Base-by-base conservation (phyloP, 2,797 vertebrate genomes). In the Epinephelus malabaricus region DNA sequence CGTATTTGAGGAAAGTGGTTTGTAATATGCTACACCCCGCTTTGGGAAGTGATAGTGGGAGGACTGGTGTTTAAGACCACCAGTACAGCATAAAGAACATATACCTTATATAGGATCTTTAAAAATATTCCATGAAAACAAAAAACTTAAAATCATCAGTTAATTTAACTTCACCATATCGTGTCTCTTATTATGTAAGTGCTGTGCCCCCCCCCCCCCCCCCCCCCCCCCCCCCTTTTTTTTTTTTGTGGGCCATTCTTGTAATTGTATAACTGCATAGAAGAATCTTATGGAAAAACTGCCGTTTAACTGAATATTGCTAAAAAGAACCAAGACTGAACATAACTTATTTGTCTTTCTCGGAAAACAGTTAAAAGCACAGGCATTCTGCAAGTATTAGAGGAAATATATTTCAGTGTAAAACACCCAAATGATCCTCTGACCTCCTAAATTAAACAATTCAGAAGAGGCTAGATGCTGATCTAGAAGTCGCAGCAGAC, bases 1-100 rank as follows among this genome's bases (percentile, higher is more conserved):
- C 69, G 73, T 80, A 63, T 82, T 76, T 61, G 25, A 84, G 75
- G 62, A 85, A 87, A 89, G 63, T 65, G 66, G 78, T 55, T 21
- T 73, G 66, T 83, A 60, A 73, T 56, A 61, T 5, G 4, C 62
- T 68, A 11, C 55, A 46, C 5, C 3, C 9, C 7, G 0, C 55
- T 81, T 45, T 64, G 63, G 69, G 65, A 70, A 23, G 56, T 53
- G 73, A 73, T 19, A 50, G 63, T 34, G 64, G 73, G 72, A 13
- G 54, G 56, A 66, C 9, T 17, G 38, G 13, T 2, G 53, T 27
- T 72, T 1, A 10, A 34, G 76, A 81, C 69, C 82, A 79, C 76
- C 87, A 73, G 17, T 21, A 53, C 18, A 56, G 58, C 12, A 9
- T 2, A 25, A 5, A 50, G 4, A 45, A 58, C 11, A 14, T 14